Evolutionary conservation across 1,140 invertebrate genomes (phyloP).

Genomic region (Tenebrio molitor): DNA sequence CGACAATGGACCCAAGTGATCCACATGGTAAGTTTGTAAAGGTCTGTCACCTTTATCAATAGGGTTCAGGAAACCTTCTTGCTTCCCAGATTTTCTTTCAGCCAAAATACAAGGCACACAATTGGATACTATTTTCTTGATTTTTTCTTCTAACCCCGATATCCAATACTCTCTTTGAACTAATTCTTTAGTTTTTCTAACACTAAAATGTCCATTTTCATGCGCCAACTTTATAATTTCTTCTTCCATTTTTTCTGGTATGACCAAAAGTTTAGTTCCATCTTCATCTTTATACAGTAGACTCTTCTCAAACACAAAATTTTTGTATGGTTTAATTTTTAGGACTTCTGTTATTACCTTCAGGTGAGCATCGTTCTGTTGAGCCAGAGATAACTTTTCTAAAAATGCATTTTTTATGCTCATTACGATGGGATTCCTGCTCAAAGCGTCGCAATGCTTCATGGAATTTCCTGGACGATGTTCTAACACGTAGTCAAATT

Average conservation of each 20-base stretch:
- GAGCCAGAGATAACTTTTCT: conserved; percentile 42
- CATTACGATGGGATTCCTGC: conserved; percentile 61
- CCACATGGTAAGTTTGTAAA: conserved; percentile 60
- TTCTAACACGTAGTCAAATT: conserved; percentile 62
- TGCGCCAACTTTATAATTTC: conserved; percentile 54
- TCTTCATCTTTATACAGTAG: conserved; percentile 51
- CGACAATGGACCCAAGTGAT: conserved; percentile 65
- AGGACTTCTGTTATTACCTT: conserved; percentile 53
- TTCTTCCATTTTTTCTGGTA: conserved; percentile 49
- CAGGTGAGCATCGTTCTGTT: conserved; percentile 53
- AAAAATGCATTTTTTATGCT: conserved; percentile 47
- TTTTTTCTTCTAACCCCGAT: conserved; percentile 52
- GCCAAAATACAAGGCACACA: conserved; percentile 65
- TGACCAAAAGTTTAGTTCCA: conserved; percentile 50
- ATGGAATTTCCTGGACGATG: conserved; percentile 63
- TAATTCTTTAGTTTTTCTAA: conserved; percentile 64
- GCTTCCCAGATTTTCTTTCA: conserved; percentile 64
- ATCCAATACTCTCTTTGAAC: conserved; percentile 50
- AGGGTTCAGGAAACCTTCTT: conserved; percentile 61
- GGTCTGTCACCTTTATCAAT: conserved; percentile 55
- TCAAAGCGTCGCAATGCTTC: conserved; percentile 67
- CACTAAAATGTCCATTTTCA: conserved; percentile 54
- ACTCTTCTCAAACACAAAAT: conserved; percentile 53
- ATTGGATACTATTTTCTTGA: conserved; percentile 60
- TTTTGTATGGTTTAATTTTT: conserved; percentile 50